Evolutionary conservation across 2,797 vertebrate species (phyloP), one percentile per base, ranked within the genome.

Genomic region (Thunnus albacares): DNA sequence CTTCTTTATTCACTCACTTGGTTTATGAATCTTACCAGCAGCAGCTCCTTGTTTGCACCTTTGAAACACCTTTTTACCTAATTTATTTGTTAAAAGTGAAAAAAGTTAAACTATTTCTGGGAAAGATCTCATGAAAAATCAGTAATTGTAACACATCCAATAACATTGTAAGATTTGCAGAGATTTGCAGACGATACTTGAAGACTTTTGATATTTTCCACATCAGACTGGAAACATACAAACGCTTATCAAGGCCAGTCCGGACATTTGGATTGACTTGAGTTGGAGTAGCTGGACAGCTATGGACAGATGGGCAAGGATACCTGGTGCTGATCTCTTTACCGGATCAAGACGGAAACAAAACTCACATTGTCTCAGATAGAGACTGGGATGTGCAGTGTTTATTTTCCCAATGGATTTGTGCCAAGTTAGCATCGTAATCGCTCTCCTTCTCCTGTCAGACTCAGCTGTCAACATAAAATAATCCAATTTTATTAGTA

Each of bases 401-500:
- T 72, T 82, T 12, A 13, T 81, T 63, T 75, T 61, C 59, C 33
- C 53, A 38, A 63, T 80, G 78, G 77, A 89, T 89, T 81, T 86
- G 83, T 92, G 87, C 88, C 87, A 91, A 90, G 59, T 71, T 62
- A 77, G 62, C 30, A 22, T 77, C 20, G 11, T 12, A 35, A 79
- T 56, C 14, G 35, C 41, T 52, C 3, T 71, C 47, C 60, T 68
- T 61, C 45, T 63, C 47, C 47, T 66, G 18, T 47, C 71, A 82
- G 62, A 66, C 55, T 59, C 26, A 71, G 30, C n/a, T 20, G 18
- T 57, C 10, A 69, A 26, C 20, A 49, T 33, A 17, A 26, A 61
- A 57, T 30, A 71, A 69, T 68, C 3, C 22, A 52, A 15, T 45
- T 45, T 26, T 13, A 57, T 64, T 43, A 10, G 11, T 38, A 38